These are phyloP conservation scores for Catostylus mosaicus DNA, from an alignment of 30 jellyfish, hydroid and myxozoan species.

Conservation along the genomic window DNA sequence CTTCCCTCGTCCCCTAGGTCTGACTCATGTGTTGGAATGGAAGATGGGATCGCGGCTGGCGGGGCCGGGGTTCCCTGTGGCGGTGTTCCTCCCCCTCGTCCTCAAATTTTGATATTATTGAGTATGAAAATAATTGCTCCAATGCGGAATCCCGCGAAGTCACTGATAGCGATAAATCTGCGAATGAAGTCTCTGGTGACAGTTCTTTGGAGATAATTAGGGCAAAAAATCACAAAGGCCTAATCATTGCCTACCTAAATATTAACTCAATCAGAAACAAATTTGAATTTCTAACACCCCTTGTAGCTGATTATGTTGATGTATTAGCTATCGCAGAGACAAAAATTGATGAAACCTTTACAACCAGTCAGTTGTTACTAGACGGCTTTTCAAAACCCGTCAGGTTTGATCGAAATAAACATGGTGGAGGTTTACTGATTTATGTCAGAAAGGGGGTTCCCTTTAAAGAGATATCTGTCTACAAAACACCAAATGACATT, in stretches of 20 bases:
- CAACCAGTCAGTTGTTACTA: constrained; percentile 37
- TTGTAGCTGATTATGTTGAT: background rate
- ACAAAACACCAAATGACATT: constrained; percentile 33
- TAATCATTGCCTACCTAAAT: constrained; percentile 2
- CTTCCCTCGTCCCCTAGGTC: background rate
- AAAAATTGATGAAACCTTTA: constrained; percentile 26
- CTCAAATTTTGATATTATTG: background rate
- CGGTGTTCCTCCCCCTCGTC: background rate
- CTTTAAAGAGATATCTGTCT: constrained; percentile 16
- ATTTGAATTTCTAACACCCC: background rate
- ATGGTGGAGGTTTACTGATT: constrained; percentile 55
- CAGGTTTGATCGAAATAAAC: constrained; percentile 2
- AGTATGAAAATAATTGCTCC: background rate
- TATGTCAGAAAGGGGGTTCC: constrained; percentile 43
- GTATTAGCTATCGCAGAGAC: constrained; percentile 25
- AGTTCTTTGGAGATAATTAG: background rate
- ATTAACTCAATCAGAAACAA: too few species aligned
- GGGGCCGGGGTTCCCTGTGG: constrained; percentile 6
- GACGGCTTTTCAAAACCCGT: constrained; percentile 9
- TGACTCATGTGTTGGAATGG: background rate
- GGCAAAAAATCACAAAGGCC: constrained; percentile 5
- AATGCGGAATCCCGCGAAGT: background rate
- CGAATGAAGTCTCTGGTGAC: constrained; percentile 2
- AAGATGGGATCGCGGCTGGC: constrained; percentile 2
- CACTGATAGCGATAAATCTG: constrained; percentile 1